Conservation (phyloP, 2,888 invertebrate genomes). For the Habroteleia sp. region DNA sequence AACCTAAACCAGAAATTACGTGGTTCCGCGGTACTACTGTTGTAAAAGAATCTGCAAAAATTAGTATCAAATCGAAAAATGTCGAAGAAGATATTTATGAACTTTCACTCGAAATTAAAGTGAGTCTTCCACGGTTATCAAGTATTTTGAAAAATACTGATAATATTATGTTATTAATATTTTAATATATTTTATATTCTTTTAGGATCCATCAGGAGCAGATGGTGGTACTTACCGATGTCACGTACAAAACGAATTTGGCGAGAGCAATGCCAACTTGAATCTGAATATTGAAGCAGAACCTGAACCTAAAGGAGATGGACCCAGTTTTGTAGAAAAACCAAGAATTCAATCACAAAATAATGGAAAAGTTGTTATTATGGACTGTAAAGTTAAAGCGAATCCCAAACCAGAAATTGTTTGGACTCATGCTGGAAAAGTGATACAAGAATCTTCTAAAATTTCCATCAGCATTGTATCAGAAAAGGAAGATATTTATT, state of each 20-base stretch:
- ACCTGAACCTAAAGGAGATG: constrained; percentile 95
- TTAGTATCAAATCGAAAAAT: constrained; percentile 88
- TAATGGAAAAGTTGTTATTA: constrained; percentile 91
- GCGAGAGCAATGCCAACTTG: constrained; percentile 97
- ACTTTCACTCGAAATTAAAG: constrained; percentile 91
- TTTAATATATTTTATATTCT: constrained; percentile 2
- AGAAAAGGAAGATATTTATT: constrained; percentile 90
- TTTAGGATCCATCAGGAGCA: constrained; percentile 88
- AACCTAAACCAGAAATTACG: constrained; percentile 95
- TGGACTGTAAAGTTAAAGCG: constrained; percentile 93
- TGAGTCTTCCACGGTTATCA: constrained; percentile 74
- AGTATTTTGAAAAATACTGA: too few relatives aligned
- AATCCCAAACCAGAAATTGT: constrained; percentile 90
- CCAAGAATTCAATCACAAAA: constrained; percentile 92
- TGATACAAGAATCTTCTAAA: constrained; percentile 91
- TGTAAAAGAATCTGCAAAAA: constrained; percentile 92
- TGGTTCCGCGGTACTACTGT: constrained; percentile 96
- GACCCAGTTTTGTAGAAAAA: constrained; percentile 96
- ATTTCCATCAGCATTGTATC: constrained; percentile 88
- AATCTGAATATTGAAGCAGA: constrained; percentile 98
- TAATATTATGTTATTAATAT: too few relatives aligned
- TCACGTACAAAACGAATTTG: constrained; percentile 96
- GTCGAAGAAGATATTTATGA: constrained; percentile 93
- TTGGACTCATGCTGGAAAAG: constrained; percentile 91
- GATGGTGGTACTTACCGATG: constrained; percentile 96